Base-by-base conservation (phyloP, 2,888 invertebrate genomes). In the Digitonthophagus gazella region DNA sequence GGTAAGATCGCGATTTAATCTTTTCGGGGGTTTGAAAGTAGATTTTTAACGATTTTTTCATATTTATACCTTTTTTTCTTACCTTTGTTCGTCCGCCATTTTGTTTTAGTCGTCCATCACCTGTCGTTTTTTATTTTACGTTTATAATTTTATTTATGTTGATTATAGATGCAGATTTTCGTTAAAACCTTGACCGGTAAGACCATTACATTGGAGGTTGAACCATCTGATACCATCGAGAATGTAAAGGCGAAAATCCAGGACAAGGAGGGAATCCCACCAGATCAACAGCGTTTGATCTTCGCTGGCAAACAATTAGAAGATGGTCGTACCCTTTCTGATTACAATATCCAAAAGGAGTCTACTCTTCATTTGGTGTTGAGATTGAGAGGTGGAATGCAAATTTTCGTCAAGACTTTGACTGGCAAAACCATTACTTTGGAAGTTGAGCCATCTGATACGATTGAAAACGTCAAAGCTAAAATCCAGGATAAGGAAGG, bases 401-500 rank as follows among this genome's bases (percentile, higher is more conserved):
- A 98, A 89, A 97, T 98, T 85, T 98, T 96, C 84, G 95, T 96
- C 73, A 96, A 96, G 86, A 87, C 87, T 0, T 75, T 87, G 14
- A 87, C 87, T n/a, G 87, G 87, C 2, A 87, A 88, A 76, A 87
- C 87, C 16, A 88, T 87, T 73, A 86, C 86, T 0, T 72, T 86
- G 0, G 86, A 86, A 76, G 85, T 86, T 0, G 88, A 89, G 76
- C 92, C 95, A 65, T 93, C 93, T 0, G 95, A 96, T 81, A 93
- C 94, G 5, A 96, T 96, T 77, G 96, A 96, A 85, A 96, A 96
- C 89, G 95, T 96, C 14, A 96, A 96, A 81, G 92, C 93, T 0
- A 95, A 95, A 81, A 94, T 95, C 76, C 93, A 95, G 80, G 93
- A 95, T 76, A 95, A 95, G 83, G 95, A 95, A 81, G 95, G 95